A percentile compares a stretch with the other conserved stretches of the same genome.
Evolutionary conservation across 64 coral and sea anemone genomes (phyloP).

Genomic region (Platygyra sinensis): DNA sequence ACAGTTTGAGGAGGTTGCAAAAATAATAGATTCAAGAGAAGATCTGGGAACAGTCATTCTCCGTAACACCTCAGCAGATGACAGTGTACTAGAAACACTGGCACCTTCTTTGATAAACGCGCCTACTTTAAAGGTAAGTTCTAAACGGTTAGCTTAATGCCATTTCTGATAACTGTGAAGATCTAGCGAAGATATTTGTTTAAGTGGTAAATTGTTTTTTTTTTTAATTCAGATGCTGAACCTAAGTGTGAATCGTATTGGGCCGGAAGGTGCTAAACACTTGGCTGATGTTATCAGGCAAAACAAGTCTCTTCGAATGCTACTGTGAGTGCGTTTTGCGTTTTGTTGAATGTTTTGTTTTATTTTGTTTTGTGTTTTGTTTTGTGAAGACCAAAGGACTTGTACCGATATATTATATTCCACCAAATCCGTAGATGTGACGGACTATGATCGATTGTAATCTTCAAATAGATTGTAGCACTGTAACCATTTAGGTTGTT

Average conservation of each 20-base stretch:
- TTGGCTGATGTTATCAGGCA: constrained; percentile 70
- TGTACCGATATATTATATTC: no score
- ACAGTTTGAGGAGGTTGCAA: constrained; percentile 84
- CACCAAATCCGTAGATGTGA: no score
- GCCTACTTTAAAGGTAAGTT: constrained; percentile 65
- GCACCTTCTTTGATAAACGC: constrained; percentile 44
- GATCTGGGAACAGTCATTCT: constrained; percentile 81
- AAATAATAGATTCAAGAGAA: constrained; percentile 60
- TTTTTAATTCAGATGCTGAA: constrained; percentile 90
- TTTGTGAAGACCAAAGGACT: no score
- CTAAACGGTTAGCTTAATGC: not conserved
- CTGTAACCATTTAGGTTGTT: no score
- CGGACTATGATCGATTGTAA: no score
- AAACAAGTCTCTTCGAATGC: constrained; percentile 82
- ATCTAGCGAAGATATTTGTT: not conserved
- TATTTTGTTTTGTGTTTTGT: no score
- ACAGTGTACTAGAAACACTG: constrained; percentile 62
- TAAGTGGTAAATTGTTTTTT: not conserved
- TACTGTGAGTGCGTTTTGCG: constrained; percentile 71
- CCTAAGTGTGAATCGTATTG: constrained; percentile 83
- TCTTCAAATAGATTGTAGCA: no score
- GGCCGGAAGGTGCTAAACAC: constrained; percentile 72
- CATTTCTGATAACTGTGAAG: not conserved
- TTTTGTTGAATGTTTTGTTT: no score
- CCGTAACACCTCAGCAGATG: constrained; percentile 71